Percentiles rank a stretch among this genome's conserved stretches.
phyloP scores from a whole-genome alignment of 2,888 invertebrate species.

The Tinea trinotella region DNA sequence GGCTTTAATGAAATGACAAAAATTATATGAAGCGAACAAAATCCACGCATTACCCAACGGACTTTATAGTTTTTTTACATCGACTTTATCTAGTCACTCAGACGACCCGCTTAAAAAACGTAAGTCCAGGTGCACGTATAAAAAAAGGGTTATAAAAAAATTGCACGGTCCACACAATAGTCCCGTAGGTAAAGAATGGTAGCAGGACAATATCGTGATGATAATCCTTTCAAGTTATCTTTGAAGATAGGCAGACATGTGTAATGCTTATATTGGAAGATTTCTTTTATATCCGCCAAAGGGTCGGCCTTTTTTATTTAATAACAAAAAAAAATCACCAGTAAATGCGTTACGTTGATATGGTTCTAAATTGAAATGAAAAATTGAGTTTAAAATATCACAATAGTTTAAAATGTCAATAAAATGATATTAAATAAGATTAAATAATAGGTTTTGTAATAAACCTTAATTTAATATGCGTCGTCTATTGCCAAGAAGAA shows the following conservation, averaged over 20 bases:
- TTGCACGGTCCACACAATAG: slow-evolving; percentile 29
- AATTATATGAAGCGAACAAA: background rate
- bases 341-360: no score
- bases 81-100: slow-evolving; percentile 42
- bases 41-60: background rate
- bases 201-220: slow-evolving; percentile 31
- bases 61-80: slow-evolving; percentile 42
- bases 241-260: slow-evolving; percentile 29
- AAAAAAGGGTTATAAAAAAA: slow-evolving; percentile 32
- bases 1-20: no score
- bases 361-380: no score
- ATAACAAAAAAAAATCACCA: slow-evolving; percentile 1
- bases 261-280: slow-evolving; percentile 11
- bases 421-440: no score
- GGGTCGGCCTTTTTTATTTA: background rate
- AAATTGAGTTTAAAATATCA: no score
- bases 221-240: slow-evolving; percentile 44
- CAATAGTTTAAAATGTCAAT: no score
- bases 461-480: no score
- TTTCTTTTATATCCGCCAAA: slow-evolving; percentile 12
- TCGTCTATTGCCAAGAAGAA: no score
- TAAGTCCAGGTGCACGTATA: slow-evolving; percentile 46
- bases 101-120: slow-evolving; percentile 46
- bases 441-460: no score
- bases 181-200: slow-evolving; percentile 25